Evolutionary conservation across 2,113 vertebrate genomes (phyloP).

Genomic region (Lepidothrix coronata): DNA sequence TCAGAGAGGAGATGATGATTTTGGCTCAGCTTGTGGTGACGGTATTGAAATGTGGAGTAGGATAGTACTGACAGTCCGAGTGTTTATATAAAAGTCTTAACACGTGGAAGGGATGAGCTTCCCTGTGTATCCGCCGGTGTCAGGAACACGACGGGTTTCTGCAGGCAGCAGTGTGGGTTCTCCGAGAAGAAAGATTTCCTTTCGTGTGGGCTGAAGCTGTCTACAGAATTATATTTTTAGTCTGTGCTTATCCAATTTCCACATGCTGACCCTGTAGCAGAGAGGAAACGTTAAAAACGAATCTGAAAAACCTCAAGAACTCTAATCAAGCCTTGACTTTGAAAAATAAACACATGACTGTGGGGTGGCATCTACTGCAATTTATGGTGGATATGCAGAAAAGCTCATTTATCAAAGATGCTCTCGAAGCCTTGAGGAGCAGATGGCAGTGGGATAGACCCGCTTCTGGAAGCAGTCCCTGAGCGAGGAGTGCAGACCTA

Average conservation of each 20-base stretch:
- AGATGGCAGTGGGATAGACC: conserved; percentile 15
- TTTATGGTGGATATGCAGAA: conserved; percentile 12
- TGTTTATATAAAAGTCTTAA: conserved; percentile 11
- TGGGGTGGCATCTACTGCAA: conserved; percentile 28
- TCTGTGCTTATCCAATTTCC: conserved; percentile 15
- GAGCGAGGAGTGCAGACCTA: neutral
- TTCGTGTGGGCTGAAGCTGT: conserved; percentile 54
- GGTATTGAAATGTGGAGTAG: neutral
- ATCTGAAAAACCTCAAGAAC: conserved; percentile 31
- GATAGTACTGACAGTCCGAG: neutral
- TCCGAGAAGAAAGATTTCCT: conserved; percentile 45
- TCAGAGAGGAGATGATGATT: neutral
- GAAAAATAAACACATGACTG: conserved; percentile 46
- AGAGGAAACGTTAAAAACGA: conserved; percentile 18
- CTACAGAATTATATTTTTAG: conserved; percentile 53
- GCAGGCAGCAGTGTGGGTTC: neutral
- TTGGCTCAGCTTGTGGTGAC: neutral
- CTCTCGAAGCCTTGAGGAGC: neutral
- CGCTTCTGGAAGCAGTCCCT: neutral
- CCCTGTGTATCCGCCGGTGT: neutral
- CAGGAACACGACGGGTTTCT: neutral
- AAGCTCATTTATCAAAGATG: conserved; percentile 28
- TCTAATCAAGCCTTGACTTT: conserved; percentile 50
- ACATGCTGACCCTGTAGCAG: conserved; percentile 25
- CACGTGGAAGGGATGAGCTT: conserved; percentile 37